Evolutionary conservation across 2,888 invertebrate genomes (phyloP).

Genomic region (Acheta domesticus): DNA sequence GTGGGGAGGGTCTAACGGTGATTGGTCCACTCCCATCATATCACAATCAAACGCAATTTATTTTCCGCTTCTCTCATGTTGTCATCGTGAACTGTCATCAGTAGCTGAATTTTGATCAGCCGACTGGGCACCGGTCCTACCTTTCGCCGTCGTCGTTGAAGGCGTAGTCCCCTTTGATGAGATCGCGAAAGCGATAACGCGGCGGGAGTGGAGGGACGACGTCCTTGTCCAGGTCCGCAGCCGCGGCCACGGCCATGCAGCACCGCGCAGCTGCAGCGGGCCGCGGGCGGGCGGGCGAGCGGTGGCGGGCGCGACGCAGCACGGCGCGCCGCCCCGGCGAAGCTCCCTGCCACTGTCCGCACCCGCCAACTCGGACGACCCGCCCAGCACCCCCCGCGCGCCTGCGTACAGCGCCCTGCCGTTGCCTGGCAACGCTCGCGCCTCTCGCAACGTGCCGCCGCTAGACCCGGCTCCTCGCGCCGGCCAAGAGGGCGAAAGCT

Average conservation of each 20-base stretch:
- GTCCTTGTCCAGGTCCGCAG: conserved; percentile 32
- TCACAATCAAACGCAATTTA: too few species aligned
- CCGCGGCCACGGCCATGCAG: conserved; percentile 6
- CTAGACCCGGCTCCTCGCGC: too few species aligned
- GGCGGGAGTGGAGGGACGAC: conserved; percentile 55
- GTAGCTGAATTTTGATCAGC: background rate
- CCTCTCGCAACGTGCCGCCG: too few species aligned
- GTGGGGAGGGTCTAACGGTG: background rate
- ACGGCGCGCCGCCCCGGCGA: background rate
- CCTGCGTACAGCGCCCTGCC: background rate
- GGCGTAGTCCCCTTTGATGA: conserved; percentile 72
- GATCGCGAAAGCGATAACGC: conserved; percentile 70
- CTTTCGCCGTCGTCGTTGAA: conserved; percentile 76
- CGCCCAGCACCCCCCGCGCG: conserved; percentile 5
- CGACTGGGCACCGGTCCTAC: conserved; percentile 50
- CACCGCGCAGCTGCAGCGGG: background rate
- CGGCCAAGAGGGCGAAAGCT: too few species aligned
- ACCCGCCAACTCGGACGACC: background rate
- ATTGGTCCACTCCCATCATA: background rate
- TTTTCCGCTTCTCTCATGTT: too few species aligned
- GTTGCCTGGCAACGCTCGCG: background rate
- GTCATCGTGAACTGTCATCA: too few species aligned
- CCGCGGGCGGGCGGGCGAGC: too few species aligned
- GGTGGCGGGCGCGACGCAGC: background rate
- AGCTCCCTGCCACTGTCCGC: background rate